These are phyloP conservation scores for Manis pentadactyla DNA, from an alignment of 2,797 vertebrate genomes.

Conservation along the genomic window DNA sequence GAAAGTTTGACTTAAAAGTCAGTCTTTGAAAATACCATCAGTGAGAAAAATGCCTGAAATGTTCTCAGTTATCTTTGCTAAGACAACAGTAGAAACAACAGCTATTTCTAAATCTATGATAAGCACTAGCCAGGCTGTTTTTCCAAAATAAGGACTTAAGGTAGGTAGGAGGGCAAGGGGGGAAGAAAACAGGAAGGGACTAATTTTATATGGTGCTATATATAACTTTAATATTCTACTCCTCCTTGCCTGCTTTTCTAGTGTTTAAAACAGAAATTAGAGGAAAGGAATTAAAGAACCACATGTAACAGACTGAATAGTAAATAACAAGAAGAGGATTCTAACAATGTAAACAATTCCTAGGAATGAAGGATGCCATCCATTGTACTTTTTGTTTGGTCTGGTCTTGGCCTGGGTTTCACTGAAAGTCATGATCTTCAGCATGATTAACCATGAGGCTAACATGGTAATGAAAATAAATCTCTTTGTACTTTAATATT, in stretches of 20 bases:
- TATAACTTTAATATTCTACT: background rate
- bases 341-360: background rate
- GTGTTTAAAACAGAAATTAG: background rate
- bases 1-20: background rate
- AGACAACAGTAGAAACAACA: background rate
- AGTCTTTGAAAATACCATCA: background rate
- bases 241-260: background rate
- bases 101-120: background rate
- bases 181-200: background rate
- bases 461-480: background rate
- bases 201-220: background rate
- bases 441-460: background rate
- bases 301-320: background rate
- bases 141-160: background rate
- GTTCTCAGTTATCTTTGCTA: constrained; percentile 76
- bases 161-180: background rate
- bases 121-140: background rate
- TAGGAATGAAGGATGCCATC: background rate
- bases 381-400: background rate
- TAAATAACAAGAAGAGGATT: background rate
- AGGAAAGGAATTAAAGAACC: background rate
- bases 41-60: constrained; percentile 70
- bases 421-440: background rate
- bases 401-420: background rate
- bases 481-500: background rate